Evolutionary conservation across 2,113 vertebrate species (phyloP).

Genomic region (Echinops telfairi): DNA sequence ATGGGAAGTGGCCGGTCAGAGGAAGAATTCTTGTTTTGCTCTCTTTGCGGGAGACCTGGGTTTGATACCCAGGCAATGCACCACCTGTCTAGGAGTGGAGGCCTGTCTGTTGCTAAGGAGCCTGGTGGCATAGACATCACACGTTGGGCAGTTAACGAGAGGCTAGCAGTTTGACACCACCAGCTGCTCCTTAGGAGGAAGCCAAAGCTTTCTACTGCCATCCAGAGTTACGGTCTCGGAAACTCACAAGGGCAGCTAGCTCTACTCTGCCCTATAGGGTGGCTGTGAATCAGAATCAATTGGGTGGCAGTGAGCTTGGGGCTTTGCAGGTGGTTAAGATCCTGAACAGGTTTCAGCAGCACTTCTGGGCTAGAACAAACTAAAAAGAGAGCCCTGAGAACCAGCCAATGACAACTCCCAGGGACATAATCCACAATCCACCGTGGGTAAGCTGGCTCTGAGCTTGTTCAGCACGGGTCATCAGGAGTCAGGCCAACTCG

Average conservation of each 20-base stretch:
- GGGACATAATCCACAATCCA: not conserved
- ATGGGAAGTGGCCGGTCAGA: not conserved
- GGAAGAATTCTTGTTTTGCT: not conserved
- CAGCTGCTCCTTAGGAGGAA: too few relatives aligned
- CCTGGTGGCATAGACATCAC: too few relatives aligned
- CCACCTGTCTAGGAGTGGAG: not conserved
- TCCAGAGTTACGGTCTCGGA: too few relatives aligned
- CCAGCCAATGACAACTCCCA: too few relatives aligned
- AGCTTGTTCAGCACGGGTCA: not conserved
- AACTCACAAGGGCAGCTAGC: too few relatives aligned
- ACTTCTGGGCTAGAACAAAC: not conserved
- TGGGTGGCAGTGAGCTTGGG: too few relatives aligned
- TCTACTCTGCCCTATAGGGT: too few relatives aligned
- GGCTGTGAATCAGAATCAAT: too few relatives aligned
- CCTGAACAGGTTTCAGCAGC: not conserved
- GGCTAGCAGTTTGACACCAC: too few relatives aligned
- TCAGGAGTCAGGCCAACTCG: not conserved
- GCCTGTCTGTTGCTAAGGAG: not conserved
- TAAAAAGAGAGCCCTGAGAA: not conserved
- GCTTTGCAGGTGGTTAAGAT: not conserved
- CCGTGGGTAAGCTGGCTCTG: not conserved
- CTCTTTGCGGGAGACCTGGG: not conserved
- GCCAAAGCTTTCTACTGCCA: too few relatives aligned
- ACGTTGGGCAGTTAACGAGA: too few relatives aligned
- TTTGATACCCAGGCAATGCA: not conserved